These are phyloP conservation scores for Astropecten irregularis DNA, from an alignment of 53 echinoderm and acorn worm species.

Conservation along the genomic window DNA sequence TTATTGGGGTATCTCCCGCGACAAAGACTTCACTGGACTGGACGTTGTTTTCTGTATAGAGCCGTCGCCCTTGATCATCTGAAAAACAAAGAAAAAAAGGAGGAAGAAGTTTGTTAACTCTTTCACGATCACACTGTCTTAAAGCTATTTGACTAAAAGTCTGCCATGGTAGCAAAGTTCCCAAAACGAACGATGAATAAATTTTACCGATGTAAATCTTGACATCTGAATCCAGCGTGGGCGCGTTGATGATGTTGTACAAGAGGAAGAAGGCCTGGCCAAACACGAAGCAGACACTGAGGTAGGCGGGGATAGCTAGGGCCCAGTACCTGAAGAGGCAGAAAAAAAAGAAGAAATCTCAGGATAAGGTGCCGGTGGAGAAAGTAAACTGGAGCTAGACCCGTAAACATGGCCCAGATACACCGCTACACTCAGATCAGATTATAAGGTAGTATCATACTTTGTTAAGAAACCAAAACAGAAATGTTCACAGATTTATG, in stretches of 20 bases:
- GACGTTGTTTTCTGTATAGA: background rate
- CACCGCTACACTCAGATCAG: too few species aligned
- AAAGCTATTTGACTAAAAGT: too few species aligned
- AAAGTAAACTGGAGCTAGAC: background rate
- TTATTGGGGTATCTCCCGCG: slow-evolving; percentile 79
- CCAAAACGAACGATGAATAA: too few species aligned
- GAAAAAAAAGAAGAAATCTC: background rate
- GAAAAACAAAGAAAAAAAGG: background rate
- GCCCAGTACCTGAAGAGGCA: slow-evolving; percentile 84
- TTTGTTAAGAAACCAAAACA: too few species aligned
- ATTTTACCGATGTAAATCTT: slow-evolving; percentile 27
- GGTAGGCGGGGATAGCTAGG: slow-evolving; percentile 79
- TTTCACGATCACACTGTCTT: too few species aligned
- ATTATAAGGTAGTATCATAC: too few species aligned
- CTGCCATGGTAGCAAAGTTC: too few species aligned
- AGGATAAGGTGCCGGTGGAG: background rate
- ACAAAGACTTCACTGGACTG: slow-evolving; percentile 67
- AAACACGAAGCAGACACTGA: slow-evolving; percentile 73
- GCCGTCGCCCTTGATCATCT: background rate
- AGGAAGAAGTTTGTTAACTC: background rate
- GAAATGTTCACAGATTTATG: too few species aligned
- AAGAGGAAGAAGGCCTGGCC: slow-evolving; percentile 76
- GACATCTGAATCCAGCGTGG: slow-evolving; percentile 71
- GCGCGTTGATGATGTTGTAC: slow-evolving; percentile 81
- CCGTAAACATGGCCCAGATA: too few species aligned